Evolutionary conservation across 2,797 vertebrate genomes (phyloP).

Genomic region (Sus cebifrons): DNA sequence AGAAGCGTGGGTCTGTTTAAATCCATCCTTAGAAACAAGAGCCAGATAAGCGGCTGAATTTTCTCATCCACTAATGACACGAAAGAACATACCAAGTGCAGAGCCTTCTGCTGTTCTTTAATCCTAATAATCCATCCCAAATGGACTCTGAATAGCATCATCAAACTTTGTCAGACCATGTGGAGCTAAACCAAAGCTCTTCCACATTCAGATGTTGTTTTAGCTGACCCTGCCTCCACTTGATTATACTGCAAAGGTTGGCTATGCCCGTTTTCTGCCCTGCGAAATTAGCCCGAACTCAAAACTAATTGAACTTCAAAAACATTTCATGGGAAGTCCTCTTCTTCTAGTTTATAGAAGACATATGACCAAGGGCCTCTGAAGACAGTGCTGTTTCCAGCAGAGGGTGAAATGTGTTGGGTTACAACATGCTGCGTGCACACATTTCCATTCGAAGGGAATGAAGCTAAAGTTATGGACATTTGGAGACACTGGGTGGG

Average conservation of each 20-base stretch:
- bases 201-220: slow-evolving; percentile 87
- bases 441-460: not conserved
- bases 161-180: slow-evolving; percentile 84
- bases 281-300: slow-evolving; percentile 89
- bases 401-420: slow-evolving; percentile 76
- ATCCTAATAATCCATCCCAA: slow-evolving; percentile 87
- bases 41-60: slow-evolving; percentile 83
- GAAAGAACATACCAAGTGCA: slow-evolving; percentile 77
- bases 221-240: slow-evolving; percentile 85
- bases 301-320: slow-evolving; percentile 88
- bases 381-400: slow-evolving; percentile 79
- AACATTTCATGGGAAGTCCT: slow-evolving; percentile 71
- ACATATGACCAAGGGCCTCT: slow-evolving; percentile 62
- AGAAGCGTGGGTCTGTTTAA: not conserved
- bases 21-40: slow-evolving; percentile 68
- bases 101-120: slow-evolving; percentile 73
- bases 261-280: slow-evolving; percentile 83
- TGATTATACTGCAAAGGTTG: slow-evolving; percentile 83
- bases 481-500: slow-evolving; percentile 61
- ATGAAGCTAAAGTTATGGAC: slow-evolving; percentile 80
- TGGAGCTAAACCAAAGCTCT: slow-evolving; percentile 84
- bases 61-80: slow-evolving; percentile 81
- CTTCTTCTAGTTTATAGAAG: slow-evolving; percentile 82
- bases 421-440: not conserved
- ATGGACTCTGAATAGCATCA: slow-evolving; percentile 87